A percentile compares a stretch with the other conserved stretches of the same genome.
phyloP scores from a whole-genome alignment of 2,888 invertebrate genomes.

The Cerceris ruficornis region DNA sequence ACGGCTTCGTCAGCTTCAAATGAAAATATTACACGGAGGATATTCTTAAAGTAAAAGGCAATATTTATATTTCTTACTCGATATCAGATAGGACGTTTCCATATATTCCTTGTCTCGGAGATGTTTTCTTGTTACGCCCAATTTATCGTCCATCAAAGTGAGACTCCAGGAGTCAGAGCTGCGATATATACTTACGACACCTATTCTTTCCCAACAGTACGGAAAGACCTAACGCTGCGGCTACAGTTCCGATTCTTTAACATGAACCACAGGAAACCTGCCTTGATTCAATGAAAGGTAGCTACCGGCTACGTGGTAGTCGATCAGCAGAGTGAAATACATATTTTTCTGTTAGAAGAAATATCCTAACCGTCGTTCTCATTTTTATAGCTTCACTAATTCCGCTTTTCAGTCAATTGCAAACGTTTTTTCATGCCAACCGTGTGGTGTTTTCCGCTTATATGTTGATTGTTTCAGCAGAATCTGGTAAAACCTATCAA shows the following conservation, averaged over 20 bases:
- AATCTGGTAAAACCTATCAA: background rate
- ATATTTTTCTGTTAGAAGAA: conserved; percentile 30
- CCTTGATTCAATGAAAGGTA: conserved; percentile 90
- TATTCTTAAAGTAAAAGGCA: background rate
- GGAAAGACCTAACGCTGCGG: conserved; percentile 97
- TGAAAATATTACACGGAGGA: background rate
- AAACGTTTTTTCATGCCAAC: background rate
- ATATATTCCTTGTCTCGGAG: conserved; percentile 12
- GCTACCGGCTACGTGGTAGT: conserved; percentile 65
- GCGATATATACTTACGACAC: conserved; percentile 71
- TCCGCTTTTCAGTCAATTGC: conserved; percentile 34
- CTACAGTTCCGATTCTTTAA: conserved; percentile 98
- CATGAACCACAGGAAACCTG: conserved; percentile 93
- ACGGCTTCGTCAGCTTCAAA: background rate
- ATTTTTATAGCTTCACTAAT: conserved; percentile 61
- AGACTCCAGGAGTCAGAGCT: conserved; percentile 56
- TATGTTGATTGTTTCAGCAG: background rate
- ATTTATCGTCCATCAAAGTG: conserved; percentile 42
- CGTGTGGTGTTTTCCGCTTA: background rate
- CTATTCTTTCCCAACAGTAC: conserved; percentile 90
- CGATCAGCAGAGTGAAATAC: conserved; percentile 56
- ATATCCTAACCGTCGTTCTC: conserved; percentile 39
- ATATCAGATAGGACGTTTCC: conserved; percentile 21
- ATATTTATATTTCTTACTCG: background rate
- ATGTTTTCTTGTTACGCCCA: conserved; percentile 19